These are phyloP conservation scores for Acronicta leporina DNA, from an alignment of 2,888 invertebrate species.

Conservation along the genomic window DNA sequence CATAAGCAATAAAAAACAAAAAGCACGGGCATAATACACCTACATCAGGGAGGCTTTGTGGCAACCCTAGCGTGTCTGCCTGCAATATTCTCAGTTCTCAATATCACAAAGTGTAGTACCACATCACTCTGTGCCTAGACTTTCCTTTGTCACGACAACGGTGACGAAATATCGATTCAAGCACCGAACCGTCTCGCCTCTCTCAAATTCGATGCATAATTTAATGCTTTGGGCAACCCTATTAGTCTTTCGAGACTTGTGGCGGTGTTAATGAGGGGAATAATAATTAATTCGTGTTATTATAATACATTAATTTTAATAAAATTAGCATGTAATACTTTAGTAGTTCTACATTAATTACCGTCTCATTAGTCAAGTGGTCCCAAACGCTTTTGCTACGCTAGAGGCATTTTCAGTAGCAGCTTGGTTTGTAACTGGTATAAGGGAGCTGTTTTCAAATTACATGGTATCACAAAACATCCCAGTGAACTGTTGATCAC, in stretches of 20 bases:
- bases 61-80: slow-evolving; percentile 29
- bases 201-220: slow-evolving; percentile 42
- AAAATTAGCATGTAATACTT: too few species aligned
- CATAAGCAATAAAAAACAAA: slow-evolving; percentile 16
- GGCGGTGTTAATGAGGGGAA: not conserved
- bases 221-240: slow-evolving; percentile 25
- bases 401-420: too few species aligned
- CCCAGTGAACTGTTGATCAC: too few species aligned
- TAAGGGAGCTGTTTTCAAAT: too few species aligned
- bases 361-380: too few species aligned
- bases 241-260: slow-evolving; percentile 16
- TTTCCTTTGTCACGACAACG: slow-evolving; percentile 24
- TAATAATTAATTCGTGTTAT: not conserved
- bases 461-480: too few species aligned
- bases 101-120: slow-evolving; percentile 24
- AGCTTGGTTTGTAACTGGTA: too few species aligned
- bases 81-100: slow-evolving; percentile 31
- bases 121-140: slow-evolving; percentile 18
- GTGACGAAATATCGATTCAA: slow-evolving; percentile 43
- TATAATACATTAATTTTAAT: too few species aligned
- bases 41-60: not conserved
- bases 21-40: slow-evolving; percentile 4
- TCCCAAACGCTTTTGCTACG: too few species aligned
- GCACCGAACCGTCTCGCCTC: slow-evolving; percentile 16
- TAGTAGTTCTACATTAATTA: too few species aligned